Conservation (phyloP, 1,140 invertebrate species). For the Trissolcus basalis region DNA sequence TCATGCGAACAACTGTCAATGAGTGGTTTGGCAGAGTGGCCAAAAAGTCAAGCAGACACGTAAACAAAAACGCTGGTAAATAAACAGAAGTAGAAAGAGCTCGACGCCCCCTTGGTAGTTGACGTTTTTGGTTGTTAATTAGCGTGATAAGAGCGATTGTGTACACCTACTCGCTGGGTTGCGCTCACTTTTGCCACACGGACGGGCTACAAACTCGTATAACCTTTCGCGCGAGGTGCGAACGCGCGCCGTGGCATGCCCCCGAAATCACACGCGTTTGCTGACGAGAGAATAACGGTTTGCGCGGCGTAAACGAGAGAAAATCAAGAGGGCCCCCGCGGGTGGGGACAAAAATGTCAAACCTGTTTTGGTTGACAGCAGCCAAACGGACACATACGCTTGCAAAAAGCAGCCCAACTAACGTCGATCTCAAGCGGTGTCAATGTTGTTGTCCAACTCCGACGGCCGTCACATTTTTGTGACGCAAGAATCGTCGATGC, state of each 20-base stretch:
- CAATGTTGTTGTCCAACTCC: too few relatives aligned
- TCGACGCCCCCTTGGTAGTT: neutral
- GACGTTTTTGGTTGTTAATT: neutral
- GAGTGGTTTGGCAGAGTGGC: neutral
- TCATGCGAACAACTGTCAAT: too few relatives aligned
- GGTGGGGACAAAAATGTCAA: conserved; percentile 10
- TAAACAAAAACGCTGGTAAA: neutral
- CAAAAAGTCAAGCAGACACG: neutral
- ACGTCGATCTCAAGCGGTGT: too few relatives aligned
- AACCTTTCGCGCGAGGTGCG: neutral
- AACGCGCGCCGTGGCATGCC: conserved; percentile 1
- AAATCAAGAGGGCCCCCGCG: neutral
- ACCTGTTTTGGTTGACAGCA: conserved; percentile 22
- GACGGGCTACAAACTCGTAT: too few relatives aligned
- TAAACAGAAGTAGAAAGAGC: neutral
- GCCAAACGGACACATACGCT: neutral
- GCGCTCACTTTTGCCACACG: too few relatives aligned
- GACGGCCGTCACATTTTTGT: too few relatives aligned
- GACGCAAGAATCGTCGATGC: too few relatives aligned
- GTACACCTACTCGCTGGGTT: too few relatives aligned
- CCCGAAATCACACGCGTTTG: neutral
- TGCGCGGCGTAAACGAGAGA: conserved; percentile 5
- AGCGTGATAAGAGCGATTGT: too few relatives aligned
- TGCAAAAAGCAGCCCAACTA: neutral
- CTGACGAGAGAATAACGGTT: conserved; percentile 19